phyloP scores from a whole-genome alignment of 92 coral and sea anemone species.

The Meandrina meandrites region DNA sequence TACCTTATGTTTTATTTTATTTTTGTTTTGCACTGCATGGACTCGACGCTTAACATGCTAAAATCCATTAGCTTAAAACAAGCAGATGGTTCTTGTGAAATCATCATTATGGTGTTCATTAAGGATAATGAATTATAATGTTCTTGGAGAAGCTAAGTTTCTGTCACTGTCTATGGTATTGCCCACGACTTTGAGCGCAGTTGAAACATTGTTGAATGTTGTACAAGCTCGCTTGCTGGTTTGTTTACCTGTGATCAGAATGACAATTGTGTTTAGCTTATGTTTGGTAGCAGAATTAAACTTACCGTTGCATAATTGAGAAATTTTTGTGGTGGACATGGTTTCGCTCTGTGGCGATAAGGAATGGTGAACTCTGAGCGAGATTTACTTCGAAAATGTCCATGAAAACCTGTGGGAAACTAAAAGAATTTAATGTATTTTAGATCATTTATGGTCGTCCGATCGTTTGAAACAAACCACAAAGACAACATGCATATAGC shows the following conservation, averaged over 20 bases:
- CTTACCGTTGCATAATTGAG: conserved; percentile 77
- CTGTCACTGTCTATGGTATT: not conserved
- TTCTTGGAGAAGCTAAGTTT: not conserved
- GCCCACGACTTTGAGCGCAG: not conserved
- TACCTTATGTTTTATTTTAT: not conserved
- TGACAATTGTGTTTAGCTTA: not conserved
- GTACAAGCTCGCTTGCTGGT: not conserved
- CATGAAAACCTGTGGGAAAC: conserved; percentile 97
- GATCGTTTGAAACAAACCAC: not conserved
- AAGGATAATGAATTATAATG: not conserved
- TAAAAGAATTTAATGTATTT: conserved; percentile 21
- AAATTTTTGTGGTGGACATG: conserved; percentile 89
- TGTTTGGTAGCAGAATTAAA: not conserved
- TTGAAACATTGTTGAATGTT: not conserved
- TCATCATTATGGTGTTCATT: not conserved
- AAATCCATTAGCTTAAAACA: not conserved
- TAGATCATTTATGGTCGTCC: not conserved
- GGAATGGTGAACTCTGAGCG: conserved; percentile 90
- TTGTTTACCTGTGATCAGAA: conserved; percentile 17
- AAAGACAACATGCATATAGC: not conserved
- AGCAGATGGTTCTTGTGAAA: not conserved
- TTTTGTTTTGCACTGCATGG: not conserved
- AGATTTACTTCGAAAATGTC: conserved; percentile 91
- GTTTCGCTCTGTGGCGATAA: conserved; percentile 95
- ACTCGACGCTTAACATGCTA: not conserved